Percentiles rank a stretch among this genome's conserved stretches.
phyloP scores from a whole-genome alignment of 2,888 invertebrate species.

The Drosophila koepferae region DNA sequence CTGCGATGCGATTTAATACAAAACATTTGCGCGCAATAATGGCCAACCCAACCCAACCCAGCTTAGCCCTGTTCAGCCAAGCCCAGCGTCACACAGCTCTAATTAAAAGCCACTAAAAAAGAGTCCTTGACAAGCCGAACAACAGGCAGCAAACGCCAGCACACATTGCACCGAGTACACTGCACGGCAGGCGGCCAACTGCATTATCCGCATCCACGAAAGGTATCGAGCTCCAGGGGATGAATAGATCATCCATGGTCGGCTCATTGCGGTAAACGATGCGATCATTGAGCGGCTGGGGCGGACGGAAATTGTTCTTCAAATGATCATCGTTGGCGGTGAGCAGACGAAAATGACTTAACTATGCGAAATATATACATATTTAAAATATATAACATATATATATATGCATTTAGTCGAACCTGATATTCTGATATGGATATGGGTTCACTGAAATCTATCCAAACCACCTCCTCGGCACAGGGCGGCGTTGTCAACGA shows the following conservation, averaged over 20 bases:
- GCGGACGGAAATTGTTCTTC: slow-evolving; percentile 93
- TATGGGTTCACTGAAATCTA: slow-evolving; percentile 92
- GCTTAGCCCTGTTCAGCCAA: not conserved
- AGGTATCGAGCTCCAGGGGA: slow-evolving; percentile 47
- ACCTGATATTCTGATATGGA: slow-evolving; percentile 89
- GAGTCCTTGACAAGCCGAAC: slow-evolving; percentile 36
- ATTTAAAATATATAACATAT: not conserved
- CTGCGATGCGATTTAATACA: slow-evolving; percentile 43
- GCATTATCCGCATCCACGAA: slow-evolving; percentile 59
- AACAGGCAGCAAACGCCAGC: slow-evolving; percentile 23
- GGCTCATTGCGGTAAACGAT: slow-evolving; percentile 84
- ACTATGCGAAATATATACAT: slow-evolving; percentile 86
- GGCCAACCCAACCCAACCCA: not conserved
- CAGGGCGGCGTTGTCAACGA: slow-evolving; percentile 95
- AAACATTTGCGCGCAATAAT: slow-evolving; percentile 8
- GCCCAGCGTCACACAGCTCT: slow-evolving; percentile 25
- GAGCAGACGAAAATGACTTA: slow-evolving; percentile 90
- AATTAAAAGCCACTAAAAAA: slow-evolving; percentile 65
- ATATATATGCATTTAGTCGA: slow-evolving; percentile 21
- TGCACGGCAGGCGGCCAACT: not conserved
- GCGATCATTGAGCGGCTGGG: slow-evolving; percentile 91
- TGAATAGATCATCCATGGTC: fast-evolving
- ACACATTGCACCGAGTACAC: slow-evolving; percentile 11
- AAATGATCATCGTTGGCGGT: slow-evolving; percentile 88
- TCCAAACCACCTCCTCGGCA: slow-evolving; percentile 94